These are phyloP conservation scores for Chironomus striatipennis DNA, from an alignment of 1,140 invertebrate genomes.

Conservation along the genomic window DNA sequence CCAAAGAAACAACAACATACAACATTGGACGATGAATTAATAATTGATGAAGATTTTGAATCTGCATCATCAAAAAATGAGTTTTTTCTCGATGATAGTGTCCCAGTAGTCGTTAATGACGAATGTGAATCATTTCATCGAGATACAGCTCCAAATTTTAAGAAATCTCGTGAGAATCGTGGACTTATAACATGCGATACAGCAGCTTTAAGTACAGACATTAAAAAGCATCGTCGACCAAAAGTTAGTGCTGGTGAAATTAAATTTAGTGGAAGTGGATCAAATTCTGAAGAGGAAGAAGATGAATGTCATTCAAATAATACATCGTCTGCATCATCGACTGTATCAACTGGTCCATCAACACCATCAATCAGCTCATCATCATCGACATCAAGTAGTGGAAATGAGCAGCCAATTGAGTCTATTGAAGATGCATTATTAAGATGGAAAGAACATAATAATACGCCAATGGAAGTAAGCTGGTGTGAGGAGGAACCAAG, in stretches of 20 bases:
- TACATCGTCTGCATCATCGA: neutral
- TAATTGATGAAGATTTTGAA: conserved; percentile 7
- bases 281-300: conserved; percentile 11
- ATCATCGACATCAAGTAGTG: neutral
- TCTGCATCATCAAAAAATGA: neutral
- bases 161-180: conserved; percentile 17
- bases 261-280: neutral
- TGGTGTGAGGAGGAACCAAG: conserved; percentile 39
- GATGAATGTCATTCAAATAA: neutral
- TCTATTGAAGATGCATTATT: neutral
- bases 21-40: neutral
- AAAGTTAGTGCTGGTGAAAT: conserved; percentile 9
- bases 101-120: neutral
- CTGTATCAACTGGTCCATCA: neutral
- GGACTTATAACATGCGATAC: conserved; percentile 33
- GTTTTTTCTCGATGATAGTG: conserved; percentile 11
- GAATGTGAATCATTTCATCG: neutral
- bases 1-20: neutral
- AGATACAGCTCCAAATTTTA: conserved; percentile 1
- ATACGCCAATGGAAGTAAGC: conserved; percentile 42
- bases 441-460: conserved; percentile 17
- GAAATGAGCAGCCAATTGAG: conserved; percentile 18
- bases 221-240: conserved; percentile 27
- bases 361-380: neutral
- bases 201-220: conserved; percentile 28